Conservation (phyloP, 2,797 vertebrate species). For the Lindbergichthys nudifrons region DNA sequence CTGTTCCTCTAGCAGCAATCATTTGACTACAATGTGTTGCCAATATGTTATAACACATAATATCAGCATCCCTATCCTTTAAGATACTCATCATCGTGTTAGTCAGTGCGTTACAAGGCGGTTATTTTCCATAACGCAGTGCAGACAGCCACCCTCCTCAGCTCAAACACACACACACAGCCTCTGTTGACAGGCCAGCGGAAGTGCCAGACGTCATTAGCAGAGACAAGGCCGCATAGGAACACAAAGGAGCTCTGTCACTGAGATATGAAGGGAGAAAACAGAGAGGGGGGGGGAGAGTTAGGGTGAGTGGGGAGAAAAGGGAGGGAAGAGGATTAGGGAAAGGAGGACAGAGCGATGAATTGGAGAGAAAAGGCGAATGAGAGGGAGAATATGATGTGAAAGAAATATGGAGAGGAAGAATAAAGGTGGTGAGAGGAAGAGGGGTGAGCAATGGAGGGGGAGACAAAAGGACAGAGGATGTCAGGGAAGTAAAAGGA, state of each 20-base stretch:
- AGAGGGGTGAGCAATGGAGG: neutral
- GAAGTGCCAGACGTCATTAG: conserved; percentile 81
- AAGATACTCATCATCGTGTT: conserved; percentile 36
- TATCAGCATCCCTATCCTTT: conserved; percentile 8
- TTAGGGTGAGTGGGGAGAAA: conserved; percentile 38
- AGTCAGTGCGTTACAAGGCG: conserved; percentile 44
- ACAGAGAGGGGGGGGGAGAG: conserved; percentile 10
- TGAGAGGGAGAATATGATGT: conserved; percentile 13
- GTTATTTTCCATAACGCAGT: conserved; percentile 71
- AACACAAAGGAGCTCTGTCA: conserved; percentile 80
- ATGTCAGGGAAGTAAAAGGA: neutral
- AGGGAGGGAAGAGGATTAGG: conserved; percentile 8
- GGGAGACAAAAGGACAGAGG: neutral
- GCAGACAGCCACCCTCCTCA: conserved; percentile 59
- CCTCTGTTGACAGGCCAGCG: conserved; percentile 75
- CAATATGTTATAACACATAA: neutral
- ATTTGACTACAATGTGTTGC: neutral
- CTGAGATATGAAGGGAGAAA: conserved; percentile 60
- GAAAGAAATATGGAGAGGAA: conserved; percentile 8
- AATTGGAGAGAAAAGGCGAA: neutral
- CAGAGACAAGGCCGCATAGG: conserved; percentile 71
- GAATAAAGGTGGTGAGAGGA: conserved; percentile 14
- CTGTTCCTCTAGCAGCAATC: no score
- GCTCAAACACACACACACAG: conserved; percentile 57
- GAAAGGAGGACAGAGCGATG: neutral